Evolutionary conservation across 2,797 vertebrate genomes (phyloP).

Genomic region (Chrysocyon brachyurus): DNA sequence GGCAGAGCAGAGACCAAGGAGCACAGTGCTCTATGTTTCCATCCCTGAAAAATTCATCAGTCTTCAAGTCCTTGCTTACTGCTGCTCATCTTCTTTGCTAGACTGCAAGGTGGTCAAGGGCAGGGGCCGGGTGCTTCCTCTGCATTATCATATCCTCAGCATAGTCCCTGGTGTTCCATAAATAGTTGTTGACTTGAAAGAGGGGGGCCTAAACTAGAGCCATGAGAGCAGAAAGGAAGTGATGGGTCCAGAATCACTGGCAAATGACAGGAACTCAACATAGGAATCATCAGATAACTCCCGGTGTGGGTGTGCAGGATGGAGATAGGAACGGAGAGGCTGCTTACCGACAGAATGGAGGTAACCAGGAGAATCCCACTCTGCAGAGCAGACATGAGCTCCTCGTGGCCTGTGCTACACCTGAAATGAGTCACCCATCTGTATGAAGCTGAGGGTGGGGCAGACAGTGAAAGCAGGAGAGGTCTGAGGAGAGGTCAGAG

Average conservation of each 20-base stretch:
- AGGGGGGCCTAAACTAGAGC: background rate
- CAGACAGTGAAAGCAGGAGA: background rate
- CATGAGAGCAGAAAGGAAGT: background rate
- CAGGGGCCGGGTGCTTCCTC: background rate
- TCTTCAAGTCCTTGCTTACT: background rate
- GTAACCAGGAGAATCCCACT: background rate
- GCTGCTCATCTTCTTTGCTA: background rate
- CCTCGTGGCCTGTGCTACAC: accelerated
- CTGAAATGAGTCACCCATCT: no score
- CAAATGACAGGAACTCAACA: background rate
- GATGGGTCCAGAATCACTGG: background rate
- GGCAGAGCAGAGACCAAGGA: background rate
- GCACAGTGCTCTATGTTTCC: background rate
- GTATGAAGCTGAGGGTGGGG: no score
- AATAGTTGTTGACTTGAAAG: background rate
- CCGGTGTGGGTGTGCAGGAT: accelerated
- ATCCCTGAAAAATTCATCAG: background rate
- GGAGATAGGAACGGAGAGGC: background rate
- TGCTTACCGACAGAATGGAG: background rate
- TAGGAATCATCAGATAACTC: background rate
- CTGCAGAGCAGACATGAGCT: background rate
- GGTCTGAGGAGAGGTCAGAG: background rate
- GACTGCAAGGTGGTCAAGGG: background rate
- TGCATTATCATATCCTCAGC: accelerated
- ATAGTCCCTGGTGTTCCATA: background rate